Base-by-base conservation (phyloP, 2,113 vertebrate species). In the Apteryx mantelli region DNA sequence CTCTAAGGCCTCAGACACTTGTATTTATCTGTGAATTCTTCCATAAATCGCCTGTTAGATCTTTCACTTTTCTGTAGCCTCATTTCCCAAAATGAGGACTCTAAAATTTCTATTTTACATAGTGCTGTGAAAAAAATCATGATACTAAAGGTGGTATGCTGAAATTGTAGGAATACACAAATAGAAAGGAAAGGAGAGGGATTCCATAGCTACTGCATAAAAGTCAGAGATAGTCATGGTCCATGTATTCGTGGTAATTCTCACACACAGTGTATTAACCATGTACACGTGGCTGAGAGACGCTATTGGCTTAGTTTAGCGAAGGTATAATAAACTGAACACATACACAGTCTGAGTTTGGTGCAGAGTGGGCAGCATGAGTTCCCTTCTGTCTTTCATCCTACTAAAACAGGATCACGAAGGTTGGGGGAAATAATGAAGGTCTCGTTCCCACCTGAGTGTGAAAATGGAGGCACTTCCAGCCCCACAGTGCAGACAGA, bases 221-320 rank as follows among this genome's bases (percentile, higher is more conserved):
- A 69, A 84, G 11, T 5, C 52, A 88, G 60, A 74, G 38, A 21
- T 2, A n/a, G 32, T 28, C 48, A 56, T 32, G n/a, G 64, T 38
- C 44, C 8, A 89, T 44, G 20, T 28, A 20, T 61, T 70, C 55
- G n/a, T 73, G 69, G 9, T 34, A 87, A 32, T 48, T 69, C 44
- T 17, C n/a, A 64, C 10, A 8, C 19, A 11, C 0, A 0, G 5
- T 2, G 0, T 40, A n/a, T 32, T 21, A 83, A 12, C 17, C 64
- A 9, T 44, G 38, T 10, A n/a, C 8, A 12, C 30, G 14, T 55
- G 13, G 20, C 3, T 30, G 32, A 93, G 32, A 81, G 13, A 50
- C 16, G 5, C 2, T 15, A 8, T 4, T 68, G 26, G 7, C 20
- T 58, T 28, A n/a, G 18, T 6, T 79, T 36, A 55, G 1, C 19